Evolutionary conservation across 2,888 invertebrate species (phyloP).

Genomic region (Nezara viridula): DNA sequence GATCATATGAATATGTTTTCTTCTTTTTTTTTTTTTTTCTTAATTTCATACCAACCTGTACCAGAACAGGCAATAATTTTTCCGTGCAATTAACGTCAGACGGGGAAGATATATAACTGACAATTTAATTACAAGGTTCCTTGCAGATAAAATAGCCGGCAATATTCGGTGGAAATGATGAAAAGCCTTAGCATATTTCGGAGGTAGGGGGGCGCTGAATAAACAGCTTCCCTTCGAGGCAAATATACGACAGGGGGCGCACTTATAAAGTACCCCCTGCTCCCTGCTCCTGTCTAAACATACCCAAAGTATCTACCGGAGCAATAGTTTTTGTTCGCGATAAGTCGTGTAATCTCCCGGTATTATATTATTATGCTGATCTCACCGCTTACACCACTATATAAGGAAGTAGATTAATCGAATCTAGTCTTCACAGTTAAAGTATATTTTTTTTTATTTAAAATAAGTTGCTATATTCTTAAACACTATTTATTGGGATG

Average conservation of each 20-base stretch:
- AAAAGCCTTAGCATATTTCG: constrained; percentile 34
- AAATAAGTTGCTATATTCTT: too few species aligned
- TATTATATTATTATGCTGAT: too few species aligned
- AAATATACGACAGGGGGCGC: background rate
- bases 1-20: background rate
- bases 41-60: background rate
- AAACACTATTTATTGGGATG: too few species aligned
- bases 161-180: constrained; percentile 19
- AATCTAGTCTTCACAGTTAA: too few species aligned
- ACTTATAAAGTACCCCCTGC: constrained; percentile 15
- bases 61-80: background rate
- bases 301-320: background rate
- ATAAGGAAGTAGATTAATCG: too few species aligned
- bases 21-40: background rate
- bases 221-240: background rate
- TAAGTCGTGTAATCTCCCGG: background rate
- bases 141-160: background rate
- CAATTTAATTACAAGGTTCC: constrained; percentile 6
- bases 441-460: too few species aligned
- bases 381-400: too few species aligned
- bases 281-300: background rate
- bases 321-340: background rate
- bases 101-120: constrained; percentile 5
- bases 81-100: background rate
- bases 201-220: background rate